Conservation (phyloP, 1,140 invertebrate genomes). For the Nasonia vitripennis region DNA sequence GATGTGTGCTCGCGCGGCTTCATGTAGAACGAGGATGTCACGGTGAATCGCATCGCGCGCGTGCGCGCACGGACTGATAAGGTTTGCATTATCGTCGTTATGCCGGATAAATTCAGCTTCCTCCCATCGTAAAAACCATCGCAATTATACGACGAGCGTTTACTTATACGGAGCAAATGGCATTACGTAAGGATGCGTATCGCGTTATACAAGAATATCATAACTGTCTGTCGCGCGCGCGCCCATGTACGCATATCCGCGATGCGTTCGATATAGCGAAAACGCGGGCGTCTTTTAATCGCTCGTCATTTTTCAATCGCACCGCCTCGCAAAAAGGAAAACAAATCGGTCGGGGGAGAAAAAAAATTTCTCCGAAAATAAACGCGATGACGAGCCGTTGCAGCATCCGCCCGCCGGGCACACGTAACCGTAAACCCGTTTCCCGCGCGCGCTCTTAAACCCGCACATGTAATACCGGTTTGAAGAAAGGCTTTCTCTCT, state of each 20-base stretch:
- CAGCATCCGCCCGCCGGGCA: not conserved
- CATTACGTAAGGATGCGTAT: not conserved
- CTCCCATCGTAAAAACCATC: not conserved
- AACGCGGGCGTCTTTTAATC: too few species aligned
- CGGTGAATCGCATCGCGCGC: not conserved
- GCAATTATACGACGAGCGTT: not conserved
- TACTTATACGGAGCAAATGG: not conserved
- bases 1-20: not conserved
- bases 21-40: conserved; percentile 3
- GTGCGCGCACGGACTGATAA: not conserved
- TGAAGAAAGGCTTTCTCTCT: conserved; percentile 50
- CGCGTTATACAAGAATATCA: not conserved
- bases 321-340: too few species aligned
- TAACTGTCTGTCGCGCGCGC: not conserved
- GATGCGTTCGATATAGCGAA: too few species aligned
- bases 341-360: too few species aligned
- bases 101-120: not conserved
- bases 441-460: not conserved
- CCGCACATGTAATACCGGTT: not conserved
- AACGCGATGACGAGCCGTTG: not conserved
- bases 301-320: too few species aligned
- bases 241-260: too few species aligned
- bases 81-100: not conserved
- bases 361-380: not conserved
- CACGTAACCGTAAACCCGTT: too few species aligned